Base-by-base conservation (phyloP, 1,140 invertebrate genomes). In the Protaetia brevitarsis region DNA sequence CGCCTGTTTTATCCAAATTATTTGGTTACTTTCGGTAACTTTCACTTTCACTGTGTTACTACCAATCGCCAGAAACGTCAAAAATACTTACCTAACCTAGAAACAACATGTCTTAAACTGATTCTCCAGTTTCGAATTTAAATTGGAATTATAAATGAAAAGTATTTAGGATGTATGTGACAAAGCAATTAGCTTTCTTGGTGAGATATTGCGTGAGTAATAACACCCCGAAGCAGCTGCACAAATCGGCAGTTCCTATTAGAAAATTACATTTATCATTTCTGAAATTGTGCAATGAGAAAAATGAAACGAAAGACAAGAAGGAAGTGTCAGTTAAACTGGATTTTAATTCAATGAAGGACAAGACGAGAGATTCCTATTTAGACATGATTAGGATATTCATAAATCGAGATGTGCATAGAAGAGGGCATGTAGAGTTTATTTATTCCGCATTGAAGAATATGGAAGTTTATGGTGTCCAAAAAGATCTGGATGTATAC, bases 401-500 rank as follows among this genome's bases (percentile, higher is more conserved):
- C 67, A 78, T 86, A 70, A 81, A 80, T 8, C 79, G 82, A 62
- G 86, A 82, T 57, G 82, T 80, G 0, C 83, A 86, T 68, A 81
- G 87, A 66, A 81, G 87, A 59, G 93, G 93, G 29, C 92, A 96
- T 79, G 91, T 97, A 0, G 92, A 97, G 73, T 99, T 99, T 80
- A 95, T 99, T 69, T 89, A 93, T 76, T 85, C 90, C 1, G 95
- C 96, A 0, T 74, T 99, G 26, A 87, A 88, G 45, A 84, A 91
- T 70, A 92, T 99, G 91, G 86, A 96, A 70, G 88, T 92, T 51
- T 99, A 94, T 82, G 90, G 90, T 0, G 91, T 96, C 0, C 85
- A 96, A 45, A 89, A 90, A 76, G 96, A 99, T 81, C 73, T 98
- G 10, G 91, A 95, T 72, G 86, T 88, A 0, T 99, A 99, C 76